Evolutionary conservation across 2,888 invertebrate genomes (phyloP).

Genomic region (Heliconius aoede): DNA sequence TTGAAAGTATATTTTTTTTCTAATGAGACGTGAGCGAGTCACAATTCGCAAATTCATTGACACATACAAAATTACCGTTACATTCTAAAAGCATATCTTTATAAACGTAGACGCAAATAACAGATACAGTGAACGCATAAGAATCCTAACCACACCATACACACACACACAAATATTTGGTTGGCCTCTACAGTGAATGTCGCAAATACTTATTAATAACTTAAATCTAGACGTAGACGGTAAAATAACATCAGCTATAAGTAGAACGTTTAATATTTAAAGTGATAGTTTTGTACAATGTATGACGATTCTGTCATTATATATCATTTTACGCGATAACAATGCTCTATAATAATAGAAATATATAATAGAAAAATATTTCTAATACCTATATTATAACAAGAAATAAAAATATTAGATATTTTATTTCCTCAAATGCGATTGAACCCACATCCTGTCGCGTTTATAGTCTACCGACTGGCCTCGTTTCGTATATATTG

Average conservation of each 20-base stretch:
- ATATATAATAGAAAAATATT: background rate
- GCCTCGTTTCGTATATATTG: background rate
- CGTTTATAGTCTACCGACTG: background rate
- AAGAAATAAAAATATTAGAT: background rate
- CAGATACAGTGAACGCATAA: background rate
- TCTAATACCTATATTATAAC: background rate
- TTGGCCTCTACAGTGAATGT: background rate
- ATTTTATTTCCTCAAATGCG: background rate
- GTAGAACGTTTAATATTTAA: background rate
- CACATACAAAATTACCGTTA: slow-evolving; percentile 3
- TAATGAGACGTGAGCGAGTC: background rate
- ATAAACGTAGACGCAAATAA: background rate
- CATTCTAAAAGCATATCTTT: slow-evolving; percentile 9
- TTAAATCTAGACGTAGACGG: background rate
- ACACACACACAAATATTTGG: background rate
- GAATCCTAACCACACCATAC: background rate
- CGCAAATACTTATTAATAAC: background rate
- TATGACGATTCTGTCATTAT: background rate
- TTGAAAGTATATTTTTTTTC: slow-evolving; percentile 6
- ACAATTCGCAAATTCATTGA: background rate
- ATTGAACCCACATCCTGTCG: background rate
- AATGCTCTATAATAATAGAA: background rate
- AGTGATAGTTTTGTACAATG: background rate
- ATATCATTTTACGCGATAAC: background rate
- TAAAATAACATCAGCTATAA: background rate